Percentiles rank a stretch among this genome's conserved stretches.
These are phyloP conservation scores for Apostichopus californicus DNA, from an alignment of 35 echinoderm and acorn worm genomes.

Conservation along the genomic window DNA sequence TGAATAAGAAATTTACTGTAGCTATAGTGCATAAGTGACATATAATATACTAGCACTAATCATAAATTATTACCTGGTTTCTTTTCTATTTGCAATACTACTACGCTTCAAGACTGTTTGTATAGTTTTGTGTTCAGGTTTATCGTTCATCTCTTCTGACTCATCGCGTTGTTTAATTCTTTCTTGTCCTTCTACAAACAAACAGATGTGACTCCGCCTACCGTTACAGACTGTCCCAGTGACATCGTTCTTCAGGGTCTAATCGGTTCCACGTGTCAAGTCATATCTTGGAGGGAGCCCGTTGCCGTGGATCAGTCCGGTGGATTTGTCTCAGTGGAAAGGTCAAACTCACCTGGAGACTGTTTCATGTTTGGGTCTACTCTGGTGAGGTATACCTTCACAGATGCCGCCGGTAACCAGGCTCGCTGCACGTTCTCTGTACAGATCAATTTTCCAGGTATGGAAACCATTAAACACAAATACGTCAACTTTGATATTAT, in stretches of 20 bases:
- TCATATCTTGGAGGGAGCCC: conserved; percentile 35
- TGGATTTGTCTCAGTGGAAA: not conserved
- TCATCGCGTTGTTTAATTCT: too few relatives aligned
- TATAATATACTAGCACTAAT: too few relatives aligned
- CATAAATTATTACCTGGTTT: too few relatives aligned
- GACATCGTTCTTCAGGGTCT: not conserved
- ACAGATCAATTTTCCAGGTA: conserved; percentile 5
- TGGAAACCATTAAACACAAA: not conserved
- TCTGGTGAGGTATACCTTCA: conserved; percentile 12
- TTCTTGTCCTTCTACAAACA: not conserved
- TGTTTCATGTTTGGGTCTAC: conserved; percentile 5
- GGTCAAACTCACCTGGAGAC: conserved; percentile 41
- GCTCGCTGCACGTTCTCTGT: not conserved
- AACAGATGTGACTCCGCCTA: conserved; percentile 39
- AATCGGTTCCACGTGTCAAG: not conserved
- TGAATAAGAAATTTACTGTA: too few relatives aligned
- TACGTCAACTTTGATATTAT: too few relatives aligned
- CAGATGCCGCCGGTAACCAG: not conserved
- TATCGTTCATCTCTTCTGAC: too few relatives aligned
- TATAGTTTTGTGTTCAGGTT: too few relatives aligned
- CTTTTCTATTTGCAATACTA: too few relatives aligned
- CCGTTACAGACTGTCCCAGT: conserved; percentile 1
- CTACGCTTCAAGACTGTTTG: too few relatives aligned
- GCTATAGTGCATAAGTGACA: too few relatives aligned
- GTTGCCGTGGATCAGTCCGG: conserved; percentile 37